phyloP scores from a whole-genome alignment of 2,797 vertebrate genomes.

The Anniella stebbinsi region DNA sequence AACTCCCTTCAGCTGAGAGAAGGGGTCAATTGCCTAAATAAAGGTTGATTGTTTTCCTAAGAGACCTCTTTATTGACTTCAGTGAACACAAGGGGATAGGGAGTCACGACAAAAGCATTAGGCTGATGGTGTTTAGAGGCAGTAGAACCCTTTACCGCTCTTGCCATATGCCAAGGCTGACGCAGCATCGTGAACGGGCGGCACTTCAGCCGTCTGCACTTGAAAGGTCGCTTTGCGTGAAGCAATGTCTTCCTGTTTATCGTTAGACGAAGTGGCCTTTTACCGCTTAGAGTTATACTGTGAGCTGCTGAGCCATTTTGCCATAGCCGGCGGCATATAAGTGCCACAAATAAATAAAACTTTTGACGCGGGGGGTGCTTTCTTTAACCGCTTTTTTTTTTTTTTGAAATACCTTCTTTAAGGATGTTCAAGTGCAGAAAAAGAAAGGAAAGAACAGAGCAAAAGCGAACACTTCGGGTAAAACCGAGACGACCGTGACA shows the following conservation, averaged over 20 bases:
- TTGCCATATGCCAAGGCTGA: neutral
- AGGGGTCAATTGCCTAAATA: too few species aligned
- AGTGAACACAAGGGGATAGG: too few species aligned
- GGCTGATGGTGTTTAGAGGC: neutral
- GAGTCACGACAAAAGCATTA: too few species aligned
- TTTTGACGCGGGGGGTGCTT: neutral
- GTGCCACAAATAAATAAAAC: too few species aligned
- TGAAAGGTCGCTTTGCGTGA: neutral
- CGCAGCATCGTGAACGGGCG: too few species aligned
- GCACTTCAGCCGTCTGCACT: neutral
- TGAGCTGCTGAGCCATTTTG: too few species aligned
- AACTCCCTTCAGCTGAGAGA: too few species aligned
- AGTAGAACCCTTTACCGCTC: neutral
- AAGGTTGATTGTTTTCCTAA: too few species aligned
- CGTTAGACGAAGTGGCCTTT: neutral
- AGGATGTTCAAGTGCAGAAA: constrained; percentile 35
- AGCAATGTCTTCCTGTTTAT: neutral
- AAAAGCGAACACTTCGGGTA: neutral
- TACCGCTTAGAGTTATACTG: too few species aligned
- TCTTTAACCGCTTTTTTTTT: neutral
- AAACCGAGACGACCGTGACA: accelerated
- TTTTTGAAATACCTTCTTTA: constrained; percentile 26
- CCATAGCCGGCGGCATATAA: too few species aligned
- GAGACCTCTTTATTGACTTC: too few species aligned
- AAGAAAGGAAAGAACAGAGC: constrained; percentile 20